Conservation (phyloP, 1,140 invertebrate genomes). For the Dinothrombium tinctorium region DNA sequence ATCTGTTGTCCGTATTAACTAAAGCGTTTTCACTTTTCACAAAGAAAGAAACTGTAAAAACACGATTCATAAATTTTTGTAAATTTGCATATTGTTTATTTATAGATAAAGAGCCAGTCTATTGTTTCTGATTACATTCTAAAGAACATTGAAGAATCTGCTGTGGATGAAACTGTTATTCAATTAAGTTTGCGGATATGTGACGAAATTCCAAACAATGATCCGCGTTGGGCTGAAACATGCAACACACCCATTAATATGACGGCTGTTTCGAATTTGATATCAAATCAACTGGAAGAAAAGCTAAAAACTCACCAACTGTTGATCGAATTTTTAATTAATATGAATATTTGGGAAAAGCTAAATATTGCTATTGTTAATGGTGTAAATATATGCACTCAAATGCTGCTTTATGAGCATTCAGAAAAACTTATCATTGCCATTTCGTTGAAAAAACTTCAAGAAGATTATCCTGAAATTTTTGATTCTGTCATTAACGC, state of each 20-base stretch:
- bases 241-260: not conserved
- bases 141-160: not conserved
- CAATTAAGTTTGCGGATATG: constrained; percentile 48
- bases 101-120: not conserved
- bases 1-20: not conserved
- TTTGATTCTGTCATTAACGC: constrained; percentile 32
- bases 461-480: constrained; percentile 15
- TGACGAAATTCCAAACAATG: constrained; percentile 61
- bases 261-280: constrained; percentile 34
- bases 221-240: constrained; percentile 48
- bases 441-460: constrained; percentile 34
- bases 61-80: not conserved
- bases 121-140: not conserved
- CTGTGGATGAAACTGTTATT: constrained; percentile 38
- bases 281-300: constrained; percentile 53
- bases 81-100: not conserved
- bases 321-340: constrained; percentile 42
- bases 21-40: not conserved
- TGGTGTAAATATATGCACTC: constrained; percentile 34
- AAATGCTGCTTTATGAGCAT: constrained; percentile 39
- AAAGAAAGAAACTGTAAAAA: not conserved
- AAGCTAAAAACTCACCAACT: constrained; percentile 49
- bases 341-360: constrained; percentile 41
- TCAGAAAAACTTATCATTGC: constrained; percentile 48
- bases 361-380: constrained; percentile 29